Evolutionary conservation across 53 echinoderm and acorn worm species (phyloP).

Genomic region (Zoroaster sp.): DNA sequence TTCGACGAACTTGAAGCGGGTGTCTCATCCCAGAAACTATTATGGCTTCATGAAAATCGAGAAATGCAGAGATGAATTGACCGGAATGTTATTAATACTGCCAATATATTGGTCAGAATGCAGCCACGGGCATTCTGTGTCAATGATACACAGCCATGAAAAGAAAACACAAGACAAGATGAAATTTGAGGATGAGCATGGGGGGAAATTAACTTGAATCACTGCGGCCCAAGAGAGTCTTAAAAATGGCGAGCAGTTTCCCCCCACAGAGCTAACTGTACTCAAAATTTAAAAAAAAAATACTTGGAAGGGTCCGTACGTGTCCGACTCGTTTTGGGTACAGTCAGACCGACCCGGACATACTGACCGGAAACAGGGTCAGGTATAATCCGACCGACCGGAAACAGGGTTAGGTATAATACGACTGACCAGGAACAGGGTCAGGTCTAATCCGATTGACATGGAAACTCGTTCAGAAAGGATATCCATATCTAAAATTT

Average conservation of each 20-base stretch:
- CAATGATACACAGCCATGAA: slow-evolving; percentile 8
- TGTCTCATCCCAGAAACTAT: neutral
- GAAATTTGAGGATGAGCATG: neutral
- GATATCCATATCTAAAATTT: too few species aligned
- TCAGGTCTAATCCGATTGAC: too few species aligned
- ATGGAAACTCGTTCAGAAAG: too few species aligned
- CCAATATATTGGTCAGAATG: slow-evolving; percentile 48
- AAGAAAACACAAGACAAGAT: neutral
- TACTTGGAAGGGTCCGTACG: neutral
- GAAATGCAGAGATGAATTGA: slow-evolving; percentile 26
- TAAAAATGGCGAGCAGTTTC: neutral
- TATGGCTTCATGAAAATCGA: slow-evolving; percentile 35
- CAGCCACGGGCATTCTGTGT: neutral
- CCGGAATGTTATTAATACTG: slow-evolving; percentile 43
- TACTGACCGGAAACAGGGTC: too few species aligned
- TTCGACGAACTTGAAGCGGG: slow-evolving; percentile 49
- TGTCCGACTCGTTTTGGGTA: too few species aligned
- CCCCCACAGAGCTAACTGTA: neutral
- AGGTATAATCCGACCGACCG: too few species aligned
- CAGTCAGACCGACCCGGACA: too few species aligned
- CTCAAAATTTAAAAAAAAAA: neutral
- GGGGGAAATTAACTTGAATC: neutral
- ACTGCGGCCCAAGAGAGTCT: neutral
- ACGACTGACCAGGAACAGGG: too few species aligned
- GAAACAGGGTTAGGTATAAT: too few species aligned